A percentile compares a stretch with the other conserved stretches of the same genome.
Conservation (phyloP, 2,797 vertebrate species). For the Peromyscus attwateri region DNA sequence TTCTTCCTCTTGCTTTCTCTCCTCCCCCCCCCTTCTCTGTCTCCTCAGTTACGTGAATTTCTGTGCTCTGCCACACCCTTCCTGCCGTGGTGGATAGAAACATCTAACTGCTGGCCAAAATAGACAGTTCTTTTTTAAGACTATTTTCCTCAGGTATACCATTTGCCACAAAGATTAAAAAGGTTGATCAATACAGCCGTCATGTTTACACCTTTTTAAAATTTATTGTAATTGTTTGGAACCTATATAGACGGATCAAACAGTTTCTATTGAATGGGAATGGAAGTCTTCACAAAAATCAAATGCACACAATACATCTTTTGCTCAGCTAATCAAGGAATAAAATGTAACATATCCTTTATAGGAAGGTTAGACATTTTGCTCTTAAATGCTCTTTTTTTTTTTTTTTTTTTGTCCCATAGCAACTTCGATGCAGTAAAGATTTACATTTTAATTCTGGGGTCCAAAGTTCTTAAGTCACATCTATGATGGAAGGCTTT, state of each 20-base stretch:
- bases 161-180: neutral
- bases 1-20: neutral
- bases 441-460: constrained; percentile 35
- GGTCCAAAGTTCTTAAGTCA: neutral
- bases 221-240: constrained; percentile 55
- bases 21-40: neutral
- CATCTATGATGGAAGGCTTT: constrained; percentile 5
- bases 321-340: neutral
- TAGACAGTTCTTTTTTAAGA: neutral
- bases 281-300: constrained; percentile 15
- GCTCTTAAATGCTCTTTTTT: neutral
- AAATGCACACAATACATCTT: neutral
- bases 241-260: neutral
- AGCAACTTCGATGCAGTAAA: neutral
- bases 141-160: neutral
- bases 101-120: too few relatives aligned
- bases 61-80: neutral
- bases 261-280: neutral
- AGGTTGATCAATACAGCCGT: neutral
- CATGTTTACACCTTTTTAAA: neutral
- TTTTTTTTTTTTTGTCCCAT: neutral
- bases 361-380: neutral
- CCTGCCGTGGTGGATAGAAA: neutral
- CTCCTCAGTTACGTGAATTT: neutral
- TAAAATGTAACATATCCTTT: neutral